Evolutionary conservation across 2,888 invertebrate species (phyloP).

Genomic region (Iphiclides podalirius): DNA sequence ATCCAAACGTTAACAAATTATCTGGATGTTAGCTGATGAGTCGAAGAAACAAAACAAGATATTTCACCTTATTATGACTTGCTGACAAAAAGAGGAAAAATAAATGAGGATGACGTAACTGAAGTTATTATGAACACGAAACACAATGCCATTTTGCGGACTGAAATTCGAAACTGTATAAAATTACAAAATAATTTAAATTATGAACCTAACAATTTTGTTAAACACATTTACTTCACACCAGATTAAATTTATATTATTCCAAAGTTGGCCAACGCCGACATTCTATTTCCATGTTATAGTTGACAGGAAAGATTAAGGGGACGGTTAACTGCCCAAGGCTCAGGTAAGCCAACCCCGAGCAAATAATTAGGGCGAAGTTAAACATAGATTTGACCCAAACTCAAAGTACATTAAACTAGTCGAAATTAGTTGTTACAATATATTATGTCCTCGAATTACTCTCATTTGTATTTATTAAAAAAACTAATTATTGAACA

Average conservation of each 20-base stretch:
- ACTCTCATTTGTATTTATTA: background rate
- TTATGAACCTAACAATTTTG: too few relatives aligned
- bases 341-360: constrained; percentile 5
- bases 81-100: too few relatives aligned
- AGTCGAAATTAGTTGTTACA: background rate
- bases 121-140: too few relatives aligned
- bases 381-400: constrained; percentile 14
- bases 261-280: constrained; percentile 6
- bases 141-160: too few relatives aligned
- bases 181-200: too few relatives aligned
- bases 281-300: constrained; percentile 8
- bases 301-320: constrained; percentile 6
- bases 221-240: constrained; percentile 1
- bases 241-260: constrained; percentile 16
- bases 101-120: too few relatives aligned
- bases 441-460: background rate
- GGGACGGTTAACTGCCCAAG: constrained; percentile 6
- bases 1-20: too few relatives aligned
- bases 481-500: too few relatives aligned
- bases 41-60: too few relatives aligned
- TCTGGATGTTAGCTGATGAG: too few relatives aligned
- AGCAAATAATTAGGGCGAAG: constrained; percentile 13
- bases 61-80: too few relatives aligned
- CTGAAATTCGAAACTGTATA: too few relatives aligned
- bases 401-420: constrained; percentile 9